phyloP scores from a whole-genome alignment of 2,888 invertebrate genomes.

The Nyleta sp. region DNA sequence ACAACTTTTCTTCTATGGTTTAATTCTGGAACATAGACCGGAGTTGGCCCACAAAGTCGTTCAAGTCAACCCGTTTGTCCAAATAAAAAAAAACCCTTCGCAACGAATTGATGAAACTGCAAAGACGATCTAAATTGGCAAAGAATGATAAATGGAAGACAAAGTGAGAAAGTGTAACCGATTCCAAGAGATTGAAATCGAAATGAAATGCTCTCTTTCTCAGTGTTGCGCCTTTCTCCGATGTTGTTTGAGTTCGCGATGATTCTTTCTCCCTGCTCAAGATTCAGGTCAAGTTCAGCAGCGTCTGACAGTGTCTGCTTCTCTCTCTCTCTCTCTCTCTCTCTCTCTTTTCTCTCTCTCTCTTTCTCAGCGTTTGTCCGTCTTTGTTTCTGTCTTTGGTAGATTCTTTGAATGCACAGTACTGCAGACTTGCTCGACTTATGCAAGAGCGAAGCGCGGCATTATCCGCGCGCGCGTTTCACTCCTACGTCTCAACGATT shows the following conservation, averaged over 20 bases:
- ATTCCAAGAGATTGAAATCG: conserved; percentile 74
- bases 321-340: conserved; percentile 53
- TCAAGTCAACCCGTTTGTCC: too few relatives aligned
- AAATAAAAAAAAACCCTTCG: too few relatives aligned
- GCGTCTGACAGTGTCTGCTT: conserved; percentile 54
- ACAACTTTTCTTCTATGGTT: too few relatives aligned
- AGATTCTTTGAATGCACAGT: conserved; percentile 42
- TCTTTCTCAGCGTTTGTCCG: conserved; percentile 43
- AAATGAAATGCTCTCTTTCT: conserved; percentile 75
- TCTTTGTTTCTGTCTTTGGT: conserved; percentile 66
- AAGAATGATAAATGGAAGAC: conserved; percentile 40
- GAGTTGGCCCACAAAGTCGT: too few relatives aligned
- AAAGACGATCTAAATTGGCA: conserved; percentile 9
- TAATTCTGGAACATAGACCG: too few relatives aligned
- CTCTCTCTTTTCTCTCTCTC: conserved; percentile 8
- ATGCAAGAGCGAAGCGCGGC: conserved; percentile 70
- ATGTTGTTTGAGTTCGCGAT: conserved; percentile 68
- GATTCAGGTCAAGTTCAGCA: conserved; percentile 68
- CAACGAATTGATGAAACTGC: background rate
- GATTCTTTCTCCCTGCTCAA: conserved; percentile 64
- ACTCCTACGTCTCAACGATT: conserved; percentile 74
- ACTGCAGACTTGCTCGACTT: conserved; percentile 63
- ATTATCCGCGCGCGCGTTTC: conserved; percentile 69
- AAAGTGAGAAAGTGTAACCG: conserved; percentile 70
- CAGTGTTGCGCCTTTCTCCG: conserved; percentile 69